Evolutionary conservation across 1,140 invertebrate genomes (phyloP), one percentile per base, ranked within the genome.

Genomic region (Heliconius eleuchia): DNA sequence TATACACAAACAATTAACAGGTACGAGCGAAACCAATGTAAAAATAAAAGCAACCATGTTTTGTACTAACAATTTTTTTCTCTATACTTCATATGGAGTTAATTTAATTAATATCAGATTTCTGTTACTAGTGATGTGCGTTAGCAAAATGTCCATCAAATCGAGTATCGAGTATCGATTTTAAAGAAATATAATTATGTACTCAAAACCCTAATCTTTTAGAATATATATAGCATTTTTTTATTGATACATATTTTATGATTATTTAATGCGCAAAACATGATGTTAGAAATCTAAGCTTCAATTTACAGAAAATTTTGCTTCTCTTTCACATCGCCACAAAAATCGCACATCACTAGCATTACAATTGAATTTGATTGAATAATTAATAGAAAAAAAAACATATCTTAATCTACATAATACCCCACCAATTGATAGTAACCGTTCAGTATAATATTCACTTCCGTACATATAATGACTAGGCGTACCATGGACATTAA

Each of bases 401-500:
- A 66, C 23, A 23, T 66, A 66, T 66, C 60, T 66, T 27, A 66
- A 66, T 30, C 60, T 66, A 66, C 60, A 52, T 52, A 66, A 66
- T 66, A 30, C 60, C 60, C 60, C 60, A 66, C 23, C 60, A 66
- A 66, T n/a, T 30, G 60, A 66, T 57, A 57, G 55, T 57, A 57
- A 66, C 16, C 60, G 27, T 30, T 66, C 57, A 60, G 57, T 66
- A 16, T 66, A 72, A 72, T 72, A 72, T 42, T 72, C 23, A 80
- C 18, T 77, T 80, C 79, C 79, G 76, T 74, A 92, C 89, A 92
- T 66, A 92, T 92, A 93, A 94, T 94, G 92, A 94, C 92, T 94
- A 94, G 92, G 91, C 87, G 84, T 90, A 90, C 86, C 88, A 85
- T 91, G 91, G 88, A 92, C 91, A 88, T 88, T 89, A 90, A 86